Base-by-base conservation (phyloP, 2,113 vertebrate species). In the Anguilla rostrata region DNA sequence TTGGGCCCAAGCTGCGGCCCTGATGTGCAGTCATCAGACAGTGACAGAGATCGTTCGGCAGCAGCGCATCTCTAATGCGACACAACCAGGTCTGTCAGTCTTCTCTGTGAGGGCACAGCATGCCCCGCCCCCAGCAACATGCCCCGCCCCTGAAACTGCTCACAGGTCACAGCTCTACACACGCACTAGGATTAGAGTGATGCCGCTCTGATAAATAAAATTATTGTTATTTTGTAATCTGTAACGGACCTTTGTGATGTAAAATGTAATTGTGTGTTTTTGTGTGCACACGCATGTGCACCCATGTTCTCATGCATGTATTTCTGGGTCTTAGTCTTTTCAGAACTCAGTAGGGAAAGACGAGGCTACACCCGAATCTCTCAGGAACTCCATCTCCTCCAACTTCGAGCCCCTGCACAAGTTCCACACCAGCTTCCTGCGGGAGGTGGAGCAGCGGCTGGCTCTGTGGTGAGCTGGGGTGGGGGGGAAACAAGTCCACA, bases 351-450 rank as follows among this genome's bases (percentile, higher is more conserved):
- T 94, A 56, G 95, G 85, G 83, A 97, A 97, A 91, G 97, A 99
- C 0, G 97, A 99, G 71, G 91, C 94, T 79, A 96, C 98, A 93
- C 96, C 98, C 0, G 97, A 97, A 82, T 91, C 95, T 0, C 89
- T 99, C 83, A 98, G 94, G 92, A 96, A 87, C 86, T 92, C 96
- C 71, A 89, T 99, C 89, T 97, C 97, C 92, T 96, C 97, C 56
- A 97, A 96, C 92, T 99, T 99, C 2, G 97, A 98, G 93, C 98
- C 98, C 81, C 96, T 99, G 91, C 96, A 98, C 95, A 98, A 96
- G 90, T 99, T 98, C 94, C 98, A 99, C 89, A 94, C 95, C n/a
- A 66, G 92, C 82, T 99, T 99, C 94, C 95, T 99, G 89, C 97
- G 97, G 91, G 98, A 99, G 91, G 95, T 97, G 91, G 98, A 99